Evolutionary conservation across 2,113 vertebrate genomes (phyloP).

Genomic region (Pituophis catenifer): DNA sequence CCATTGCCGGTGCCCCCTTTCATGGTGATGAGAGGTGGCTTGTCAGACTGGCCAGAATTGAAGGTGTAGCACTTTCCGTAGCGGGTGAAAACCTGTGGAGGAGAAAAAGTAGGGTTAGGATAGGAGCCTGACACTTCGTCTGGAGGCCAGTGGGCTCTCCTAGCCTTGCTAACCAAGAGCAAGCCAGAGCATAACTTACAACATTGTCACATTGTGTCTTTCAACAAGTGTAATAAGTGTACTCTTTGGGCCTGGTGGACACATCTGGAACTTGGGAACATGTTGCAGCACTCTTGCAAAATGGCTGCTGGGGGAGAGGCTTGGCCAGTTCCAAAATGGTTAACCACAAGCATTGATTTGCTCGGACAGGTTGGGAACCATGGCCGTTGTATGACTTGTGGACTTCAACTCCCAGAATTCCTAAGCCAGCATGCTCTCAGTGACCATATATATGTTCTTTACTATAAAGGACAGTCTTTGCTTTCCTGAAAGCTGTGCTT

Average conservation of each 20-base stretch:
- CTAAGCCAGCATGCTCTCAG: not conserved
- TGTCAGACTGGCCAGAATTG: constrained; percentile 89
- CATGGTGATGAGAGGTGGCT: constrained; percentile 85
- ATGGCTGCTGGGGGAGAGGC: not conserved
- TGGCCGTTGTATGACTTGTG: not conserved
- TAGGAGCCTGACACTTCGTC: not conserved
- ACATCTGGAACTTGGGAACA: not conserved
- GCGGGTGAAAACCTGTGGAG: constrained; percentile 89
- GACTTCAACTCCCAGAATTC: not conserved
- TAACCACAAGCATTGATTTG: not conserved
- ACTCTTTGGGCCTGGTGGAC: not conserved
- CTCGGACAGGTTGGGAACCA: not conserved
- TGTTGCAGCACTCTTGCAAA: not conserved
- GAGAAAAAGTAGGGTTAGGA: constrained; percentile 9
- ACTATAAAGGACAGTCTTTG: not conserved
- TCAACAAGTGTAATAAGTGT: not conserved
- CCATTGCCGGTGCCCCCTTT: constrained; percentile 97
- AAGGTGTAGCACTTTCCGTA: constrained; percentile 99
- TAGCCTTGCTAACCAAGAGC: not conserved
- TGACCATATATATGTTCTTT: not conserved
- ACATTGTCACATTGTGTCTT: not conserved
- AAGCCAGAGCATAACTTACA: not conserved
- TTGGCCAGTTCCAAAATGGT: not conserved
- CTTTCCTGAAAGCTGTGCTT: not conserved
- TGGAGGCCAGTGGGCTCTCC: not conserved